phyloP scores from a whole-genome alignment of 2,888 invertebrate species.

The Sceliomorpha sp. region DNA sequence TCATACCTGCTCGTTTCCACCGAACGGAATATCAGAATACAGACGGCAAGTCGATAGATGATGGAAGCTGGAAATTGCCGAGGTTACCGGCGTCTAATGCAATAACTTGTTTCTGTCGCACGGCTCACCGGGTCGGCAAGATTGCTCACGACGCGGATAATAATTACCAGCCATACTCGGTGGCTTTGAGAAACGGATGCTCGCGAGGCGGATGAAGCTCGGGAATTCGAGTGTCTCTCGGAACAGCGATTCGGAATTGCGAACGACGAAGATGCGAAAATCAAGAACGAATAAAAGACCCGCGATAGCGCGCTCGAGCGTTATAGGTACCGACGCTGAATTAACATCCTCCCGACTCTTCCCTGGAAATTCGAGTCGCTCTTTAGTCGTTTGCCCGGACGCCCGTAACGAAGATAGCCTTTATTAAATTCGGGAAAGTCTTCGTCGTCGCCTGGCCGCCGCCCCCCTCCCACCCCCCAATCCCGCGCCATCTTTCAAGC shows the following conservation, averaged over 20 bases:
- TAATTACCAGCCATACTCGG: conserved; percentile 60
- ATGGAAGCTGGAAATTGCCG: conserved; percentile 25
- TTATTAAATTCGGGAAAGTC: conserved; percentile 51
- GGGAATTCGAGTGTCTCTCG: conserved; percentile 28
- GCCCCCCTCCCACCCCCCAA: neutral
- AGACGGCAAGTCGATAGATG: conserved; percentile 13
- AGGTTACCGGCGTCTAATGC: conserved; percentile 53
- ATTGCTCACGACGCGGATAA: conserved; percentile 62
- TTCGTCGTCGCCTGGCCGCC: conserved; percentile 1
- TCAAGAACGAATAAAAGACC: neutral
- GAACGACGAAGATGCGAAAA: conserved; percentile 1
- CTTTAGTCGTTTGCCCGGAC: neutral
- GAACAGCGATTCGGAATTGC: conserved; percentile 4
- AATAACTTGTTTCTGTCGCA: conserved; percentile 64
- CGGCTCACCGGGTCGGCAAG: conserved; percentile 46
- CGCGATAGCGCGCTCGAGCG: neutral
- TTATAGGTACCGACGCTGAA: neutral
- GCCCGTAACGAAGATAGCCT: conserved; percentile 44
- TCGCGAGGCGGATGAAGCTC: conserved; percentile 32
- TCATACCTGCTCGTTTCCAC: conserved; percentile 5
- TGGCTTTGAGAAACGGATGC: conserved; percentile 35
- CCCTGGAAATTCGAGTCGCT: neutral
- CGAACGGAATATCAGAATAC: conserved; percentile 13
- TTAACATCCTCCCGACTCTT: too few relatives aligned
- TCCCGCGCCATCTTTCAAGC: neutral